Evolutionary conservation across 2,113 vertebrate species (phyloP).

Genomic region (Melanotaenia duboulayi): DNA sequence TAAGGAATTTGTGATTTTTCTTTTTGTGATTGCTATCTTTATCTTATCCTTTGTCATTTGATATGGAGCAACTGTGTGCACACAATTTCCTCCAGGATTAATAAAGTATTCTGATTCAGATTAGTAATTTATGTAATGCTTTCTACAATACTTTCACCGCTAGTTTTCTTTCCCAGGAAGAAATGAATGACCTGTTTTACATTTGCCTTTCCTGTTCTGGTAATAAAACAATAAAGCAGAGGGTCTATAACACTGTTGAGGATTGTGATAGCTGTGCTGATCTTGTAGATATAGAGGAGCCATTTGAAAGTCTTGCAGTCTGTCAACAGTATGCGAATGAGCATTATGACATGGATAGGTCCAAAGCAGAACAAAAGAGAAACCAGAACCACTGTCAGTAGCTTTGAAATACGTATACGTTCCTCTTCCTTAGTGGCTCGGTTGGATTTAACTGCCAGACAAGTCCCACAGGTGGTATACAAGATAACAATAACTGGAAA

Average conservation of each 20-base stretch:
- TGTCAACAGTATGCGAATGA: constrained; percentile 82
- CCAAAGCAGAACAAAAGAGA: constrained; percentile 87
- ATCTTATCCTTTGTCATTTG: too few relatives aligned
- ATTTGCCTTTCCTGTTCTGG: constrained; percentile 82
- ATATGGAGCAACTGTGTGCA: too few relatives aligned
- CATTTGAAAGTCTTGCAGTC: constrained; percentile 9
- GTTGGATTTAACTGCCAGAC: constrained; percentile 82
- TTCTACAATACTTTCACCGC: not conserved
- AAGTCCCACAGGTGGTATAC: constrained; percentile 85
- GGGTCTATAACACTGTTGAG: constrained; percentile 90
- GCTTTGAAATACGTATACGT: constrained; percentile 81
- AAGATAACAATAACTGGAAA: constrained; percentile 82
- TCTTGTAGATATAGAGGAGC: constrained; percentile 81
- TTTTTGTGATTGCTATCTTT: too few relatives aligned
- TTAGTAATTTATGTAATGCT: not conserved
- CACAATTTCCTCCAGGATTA: too few relatives aligned
- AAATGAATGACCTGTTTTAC: constrained; percentile 80
- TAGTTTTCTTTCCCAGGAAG: constrained; percentile 57
- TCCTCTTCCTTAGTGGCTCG: constrained; percentile 84
- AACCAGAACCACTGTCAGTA: constrained; percentile 82
- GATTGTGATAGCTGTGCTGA: constrained; percentile 83
- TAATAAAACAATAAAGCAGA: constrained; percentile 91
- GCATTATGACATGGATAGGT: constrained; percentile 85
- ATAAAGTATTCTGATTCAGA: too few relatives aligned
- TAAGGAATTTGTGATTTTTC: too few relatives aligned